phyloP scores from a whole-genome alignment of 35 echinoderm and acorn worm species.

The Strongylocentrotus purpuratus region DNA sequence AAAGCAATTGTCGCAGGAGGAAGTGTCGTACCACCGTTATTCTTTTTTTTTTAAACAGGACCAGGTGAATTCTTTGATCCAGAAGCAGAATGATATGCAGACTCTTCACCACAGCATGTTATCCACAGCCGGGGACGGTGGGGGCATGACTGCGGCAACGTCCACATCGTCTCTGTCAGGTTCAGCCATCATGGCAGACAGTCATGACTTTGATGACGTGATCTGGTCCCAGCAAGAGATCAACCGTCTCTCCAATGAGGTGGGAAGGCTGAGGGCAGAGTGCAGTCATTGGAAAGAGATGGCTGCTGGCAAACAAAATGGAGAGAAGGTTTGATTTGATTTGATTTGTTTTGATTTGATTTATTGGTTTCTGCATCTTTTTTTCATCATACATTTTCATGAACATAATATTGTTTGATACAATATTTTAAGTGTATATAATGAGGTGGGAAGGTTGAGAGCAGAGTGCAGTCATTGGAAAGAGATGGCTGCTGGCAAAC shows the following conservation, averaged over 20 bases:
- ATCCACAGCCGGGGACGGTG: conserved; percentile 56
- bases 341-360: no score
- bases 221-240: conserved; percentile 97
- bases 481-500: no score
- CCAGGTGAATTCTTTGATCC: conserved; percentile 36
- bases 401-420: no score
- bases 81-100: conserved; percentile 84
- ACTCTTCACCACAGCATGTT: conserved; percentile 77
- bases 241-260: conserved; percentile 83
- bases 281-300: conserved; percentile 83
- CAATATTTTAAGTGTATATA: no score
- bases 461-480: no score
- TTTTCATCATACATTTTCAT: no score
- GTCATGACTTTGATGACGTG: conserved; percentile 89
- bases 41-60: not conserved
- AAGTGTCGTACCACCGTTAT: not conserved
- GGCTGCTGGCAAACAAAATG: conserved; percentile 42
- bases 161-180: conserved; percentile 70
- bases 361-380: no score
- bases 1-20: not conserved
- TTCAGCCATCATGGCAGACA: conserved; percentile 61
- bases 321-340: conserved; percentile 13
- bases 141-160: conserved; percentile 71
- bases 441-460: no score
- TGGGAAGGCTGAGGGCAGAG: conserved; percentile 64